Conservation (phyloP, 2,113 vertebrate species). For the Tetraodon nigroviridis region DNA sequence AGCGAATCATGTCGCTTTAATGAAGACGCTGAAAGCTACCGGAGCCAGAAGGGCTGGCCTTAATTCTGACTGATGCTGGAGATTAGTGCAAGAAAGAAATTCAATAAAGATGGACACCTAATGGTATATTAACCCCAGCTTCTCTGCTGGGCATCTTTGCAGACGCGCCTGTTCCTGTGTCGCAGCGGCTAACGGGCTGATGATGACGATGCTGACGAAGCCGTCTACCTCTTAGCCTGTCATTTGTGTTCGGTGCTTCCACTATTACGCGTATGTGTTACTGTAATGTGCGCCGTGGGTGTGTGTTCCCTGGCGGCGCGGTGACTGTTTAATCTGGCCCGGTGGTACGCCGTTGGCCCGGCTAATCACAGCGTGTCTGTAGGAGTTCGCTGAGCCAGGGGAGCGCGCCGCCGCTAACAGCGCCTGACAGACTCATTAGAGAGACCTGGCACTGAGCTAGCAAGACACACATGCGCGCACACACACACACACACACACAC, state of each 20-base stretch:
- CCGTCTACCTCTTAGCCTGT: conserved; percentile 41
- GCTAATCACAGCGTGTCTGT: conserved; percentile 75
- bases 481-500: conserved; percentile 29
- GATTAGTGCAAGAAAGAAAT: conserved; percentile 52
- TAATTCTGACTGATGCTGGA: conserved; percentile 65
- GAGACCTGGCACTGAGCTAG: conserved; percentile 71
- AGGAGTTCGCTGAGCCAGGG: conserved; percentile 70
- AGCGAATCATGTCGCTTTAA: conserved; percentile 72
- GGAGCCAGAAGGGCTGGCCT: conserved; percentile 55
- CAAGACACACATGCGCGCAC: conserved; percentile 41
- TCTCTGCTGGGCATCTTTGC: conserved; percentile 14
- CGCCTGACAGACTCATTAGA: conserved; percentile 77
- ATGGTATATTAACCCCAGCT: conserved; percentile 40
- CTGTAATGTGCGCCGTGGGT: conserved; percentile 23
- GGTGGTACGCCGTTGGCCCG: conserved; percentile 72
- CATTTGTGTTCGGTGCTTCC: conserved; percentile 6
- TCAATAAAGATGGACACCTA: conserved; percentile 42
- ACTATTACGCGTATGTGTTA: conserved; percentile 8
- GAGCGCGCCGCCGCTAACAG: conserved; percentile 72
- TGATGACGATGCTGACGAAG: conserved; percentile 54
- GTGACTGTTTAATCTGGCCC: conserved; percentile 74
- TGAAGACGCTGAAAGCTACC: conserved; percentile 66
- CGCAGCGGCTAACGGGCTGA: conserved; percentile 56
- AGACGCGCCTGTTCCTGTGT: conserved; percentile 25
- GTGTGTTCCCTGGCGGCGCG: conserved; percentile 56